phyloP scores from a whole-genome alignment of 2,797 vertebrate species.

The Microctenopoma stevenorrisi region DNA sequence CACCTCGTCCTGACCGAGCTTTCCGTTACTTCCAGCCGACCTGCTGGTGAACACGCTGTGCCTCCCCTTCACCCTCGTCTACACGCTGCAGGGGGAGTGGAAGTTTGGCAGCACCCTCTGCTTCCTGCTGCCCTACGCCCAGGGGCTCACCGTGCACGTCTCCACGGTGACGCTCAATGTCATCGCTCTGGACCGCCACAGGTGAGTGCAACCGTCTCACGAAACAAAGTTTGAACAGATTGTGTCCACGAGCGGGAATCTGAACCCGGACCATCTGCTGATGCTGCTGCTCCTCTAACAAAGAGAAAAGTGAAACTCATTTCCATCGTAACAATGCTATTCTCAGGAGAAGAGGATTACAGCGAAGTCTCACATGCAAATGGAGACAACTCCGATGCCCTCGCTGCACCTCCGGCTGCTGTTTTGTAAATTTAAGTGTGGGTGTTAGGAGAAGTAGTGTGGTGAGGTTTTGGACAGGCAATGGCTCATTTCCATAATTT shows the following conservation, averaged over 20 bases:
- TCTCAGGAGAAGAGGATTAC: constrained; percentile 6
- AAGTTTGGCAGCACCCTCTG: constrained; percentile 91
- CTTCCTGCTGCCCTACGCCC: constrained; percentile 92
- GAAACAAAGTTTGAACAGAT: not conserved
- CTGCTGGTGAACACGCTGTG: constrained; percentile 93
- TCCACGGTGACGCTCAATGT: constrained; percentile 94
- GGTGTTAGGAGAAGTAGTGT: not conserved
- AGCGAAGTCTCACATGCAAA: constrained; percentile 7
- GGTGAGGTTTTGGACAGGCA: not conserved
- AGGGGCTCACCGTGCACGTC: constrained; percentile 93
- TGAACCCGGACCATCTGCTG: not conserved
- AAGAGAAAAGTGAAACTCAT: not conserved
- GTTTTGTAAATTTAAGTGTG: constrained; percentile 1
- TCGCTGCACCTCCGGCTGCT: not conserved
- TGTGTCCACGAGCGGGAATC: not conserved
- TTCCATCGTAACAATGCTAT: not conserved
- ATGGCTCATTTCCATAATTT: not conserved
- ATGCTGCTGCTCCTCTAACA: not conserved
- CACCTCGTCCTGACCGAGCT: not conserved
- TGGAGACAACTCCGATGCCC: not conserved
- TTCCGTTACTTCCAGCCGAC: constrained; percentile 75
- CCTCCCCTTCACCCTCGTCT: constrained; percentile 94
- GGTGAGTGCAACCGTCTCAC: constrained; percentile 51
- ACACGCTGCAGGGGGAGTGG: constrained; percentile 93
- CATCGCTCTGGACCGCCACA: constrained; percentile 92